Percentiles rank a stretch among this genome's conserved stretches.
Evolutionary conservation across 1,140 invertebrate genomes (phyloP).

Genomic region (Lucilia sericata): DNA sequence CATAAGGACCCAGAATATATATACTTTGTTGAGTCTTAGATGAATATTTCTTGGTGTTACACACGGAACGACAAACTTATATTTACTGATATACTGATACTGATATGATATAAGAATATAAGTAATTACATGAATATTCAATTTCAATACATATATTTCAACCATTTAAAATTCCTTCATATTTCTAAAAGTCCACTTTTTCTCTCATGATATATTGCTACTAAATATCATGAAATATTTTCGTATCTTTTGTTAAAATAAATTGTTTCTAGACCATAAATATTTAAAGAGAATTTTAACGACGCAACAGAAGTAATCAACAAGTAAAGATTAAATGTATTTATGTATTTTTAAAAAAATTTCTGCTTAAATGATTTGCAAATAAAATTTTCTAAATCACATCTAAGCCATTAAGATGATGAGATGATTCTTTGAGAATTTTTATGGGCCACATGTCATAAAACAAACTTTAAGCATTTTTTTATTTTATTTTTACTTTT

Average conservation of each 20-base stretch:
- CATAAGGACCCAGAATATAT: too few species aligned
- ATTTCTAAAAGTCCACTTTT: too few species aligned
- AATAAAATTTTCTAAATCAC: constrained; percentile 44
- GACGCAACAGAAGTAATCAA: constrained; percentile 8
- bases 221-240: too few species aligned
- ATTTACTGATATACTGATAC: too few species aligned
- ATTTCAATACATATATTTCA: too few species aligned
- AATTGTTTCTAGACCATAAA: neutral
- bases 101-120: too few species aligned
- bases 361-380: constrained; percentile 40
- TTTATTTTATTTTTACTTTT: neutral
- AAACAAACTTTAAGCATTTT: constrained; percentile 28
- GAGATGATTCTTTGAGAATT: constrained; percentile 36
- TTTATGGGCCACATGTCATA: constrained; percentile 44
- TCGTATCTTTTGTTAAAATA: neutral
- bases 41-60: too few species aligned
- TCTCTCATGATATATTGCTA: too few species aligned
- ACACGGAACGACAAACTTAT: too few species aligned
- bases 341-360: neutral
- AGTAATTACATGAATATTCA: too few species aligned
- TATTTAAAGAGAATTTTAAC: neutral
- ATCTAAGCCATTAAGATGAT: constrained; percentile 42
- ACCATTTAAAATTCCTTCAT: too few species aligned
- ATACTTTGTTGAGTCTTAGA: too few species aligned
- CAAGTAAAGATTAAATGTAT: constrained; percentile 17